These are phyloP conservation scores for Cerastis rubricosa DNA, from an alignment of 2,888 invertebrate species.

Conservation along the genomic window DNA sequence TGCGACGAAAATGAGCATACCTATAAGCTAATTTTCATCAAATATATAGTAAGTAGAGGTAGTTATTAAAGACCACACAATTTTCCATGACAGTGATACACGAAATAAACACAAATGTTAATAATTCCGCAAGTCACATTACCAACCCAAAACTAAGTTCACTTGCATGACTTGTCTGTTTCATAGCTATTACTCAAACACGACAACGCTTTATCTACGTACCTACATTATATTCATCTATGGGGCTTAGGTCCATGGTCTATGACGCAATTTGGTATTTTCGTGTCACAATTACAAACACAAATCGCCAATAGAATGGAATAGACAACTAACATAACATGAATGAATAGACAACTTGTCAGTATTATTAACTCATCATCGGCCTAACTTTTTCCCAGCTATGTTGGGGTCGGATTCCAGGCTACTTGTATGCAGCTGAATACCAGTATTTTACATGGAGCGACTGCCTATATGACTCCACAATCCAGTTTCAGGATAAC, in stretches of 20 bases:
- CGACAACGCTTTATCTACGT: conserved; percentile 20
- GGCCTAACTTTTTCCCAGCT: not conserved
- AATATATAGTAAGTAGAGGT: not conserved
- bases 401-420: not conserved
- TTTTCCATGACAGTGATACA: not conserved
- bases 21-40: not conserved
- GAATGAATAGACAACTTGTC: not conserved
- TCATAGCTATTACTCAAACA: conserved; percentile 13
- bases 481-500: too few relatives aligned
- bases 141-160: conserved; percentile 5
- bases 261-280: not conserved
- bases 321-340: too few relatives aligned
- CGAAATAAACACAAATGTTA: not conserved
- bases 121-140: not conserved
- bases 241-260: not conserved
- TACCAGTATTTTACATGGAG: not conserved
- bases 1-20: not conserved
- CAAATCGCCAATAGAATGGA: not conserved
- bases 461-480: too few relatives aligned
- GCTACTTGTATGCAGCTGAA: not conserved
- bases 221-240: not conserved
- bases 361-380: not conserved
- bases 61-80: not conserved
- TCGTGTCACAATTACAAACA: not conserved
- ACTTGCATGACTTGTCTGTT: conserved; percentile 21